A percentile compares a stretch with the other conserved stretches of the same genome.
Conservation (phyloP, 1,140 invertebrate species). For the Zaprionus taronus region DNA sequence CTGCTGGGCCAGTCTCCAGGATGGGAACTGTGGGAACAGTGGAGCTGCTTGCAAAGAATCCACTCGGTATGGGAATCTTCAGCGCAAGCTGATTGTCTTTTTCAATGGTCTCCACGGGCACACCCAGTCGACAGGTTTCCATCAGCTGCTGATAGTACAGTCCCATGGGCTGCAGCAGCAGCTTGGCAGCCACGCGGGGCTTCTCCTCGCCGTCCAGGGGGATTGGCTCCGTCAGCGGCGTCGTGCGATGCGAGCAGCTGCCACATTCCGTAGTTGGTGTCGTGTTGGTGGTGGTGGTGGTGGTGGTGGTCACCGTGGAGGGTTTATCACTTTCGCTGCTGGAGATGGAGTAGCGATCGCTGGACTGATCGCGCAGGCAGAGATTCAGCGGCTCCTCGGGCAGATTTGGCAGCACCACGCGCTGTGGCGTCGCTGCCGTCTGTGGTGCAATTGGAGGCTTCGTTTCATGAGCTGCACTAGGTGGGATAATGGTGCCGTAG, state of each 20-base stretch:
- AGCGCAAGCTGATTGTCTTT: constrained; percentile 80
- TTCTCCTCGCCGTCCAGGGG: constrained; percentile 54
- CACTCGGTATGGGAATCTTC: constrained; percentile 78
- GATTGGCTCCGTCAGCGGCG: constrained; percentile 56
- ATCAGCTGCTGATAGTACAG: constrained; percentile 90
- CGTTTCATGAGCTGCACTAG: constrained; percentile 57
- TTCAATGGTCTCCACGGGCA: constrained; percentile 76
- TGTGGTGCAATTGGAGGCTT: constrained; percentile 58
- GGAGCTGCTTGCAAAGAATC: constrained; percentile 53
- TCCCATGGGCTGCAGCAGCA: constrained; percentile 89
- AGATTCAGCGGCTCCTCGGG: constrained; percentile 92
- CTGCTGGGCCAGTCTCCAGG: background rate
- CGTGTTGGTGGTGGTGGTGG: constrained; percentile 38
- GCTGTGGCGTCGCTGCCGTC: background rate
- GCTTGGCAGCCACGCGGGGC: constrained; percentile 29
- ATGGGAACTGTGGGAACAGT: too few relatives aligned
- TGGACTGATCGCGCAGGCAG: constrained; percentile 88
- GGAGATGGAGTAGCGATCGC: constrained; percentile 77
- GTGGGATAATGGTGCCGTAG: constrained; percentile 92
- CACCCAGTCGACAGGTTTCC: constrained; percentile 58
- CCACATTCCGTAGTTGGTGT: constrained; percentile 52
- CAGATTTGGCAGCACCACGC: background rate
- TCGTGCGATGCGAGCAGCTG: constrained; percentile 62
- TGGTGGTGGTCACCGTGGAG: constrained; percentile 31
- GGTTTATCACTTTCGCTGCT: constrained; percentile 67